A percentile compares a stretch with the other conserved stretches of the same genome.
These are phyloP conservation scores for Vulpes vulpes DNA, from an alignment of 2,113 vertebrate genomes.

Conservation along the genomic window DNA sequence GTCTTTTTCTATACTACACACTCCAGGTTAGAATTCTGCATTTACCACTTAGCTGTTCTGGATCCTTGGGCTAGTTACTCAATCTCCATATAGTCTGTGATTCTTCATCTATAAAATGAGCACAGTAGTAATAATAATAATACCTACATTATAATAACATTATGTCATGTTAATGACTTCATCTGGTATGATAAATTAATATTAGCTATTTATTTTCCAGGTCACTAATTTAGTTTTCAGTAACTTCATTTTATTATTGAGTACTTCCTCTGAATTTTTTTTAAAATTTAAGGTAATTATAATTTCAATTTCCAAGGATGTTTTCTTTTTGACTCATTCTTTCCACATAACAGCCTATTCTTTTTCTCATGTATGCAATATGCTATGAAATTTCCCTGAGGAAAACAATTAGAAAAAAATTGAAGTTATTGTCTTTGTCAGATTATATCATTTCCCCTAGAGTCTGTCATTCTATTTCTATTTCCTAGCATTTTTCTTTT, in stretches of 20 bases:
- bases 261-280: not conserved
- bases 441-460: not conserved
- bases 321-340: constrained; percentile 37
- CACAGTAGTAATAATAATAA: not conserved
- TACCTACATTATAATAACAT: not conserved
- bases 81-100: not conserved
- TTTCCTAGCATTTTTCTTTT: not conserved
- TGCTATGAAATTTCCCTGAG: not conserved
- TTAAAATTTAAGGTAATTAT: not conserved
- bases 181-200: not conserved
- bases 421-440: not conserved
- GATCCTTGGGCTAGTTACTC: not conserved
- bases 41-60: not conserved
- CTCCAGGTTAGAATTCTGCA: not conserved
- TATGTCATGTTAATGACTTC: not conserved
- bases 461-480: not conserved
- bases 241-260: not conserved
- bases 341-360: not conserved
- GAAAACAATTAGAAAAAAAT: not conserved
- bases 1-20: not conserved
- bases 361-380: not conserved
- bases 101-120: constrained; percentile 2
- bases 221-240: not conserved
- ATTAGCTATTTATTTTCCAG: not conserved
- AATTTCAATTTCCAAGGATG: not conserved